phyloP scores from a whole-genome alignment of 2,888 invertebrate species.

The Tipula unca region DNA sequence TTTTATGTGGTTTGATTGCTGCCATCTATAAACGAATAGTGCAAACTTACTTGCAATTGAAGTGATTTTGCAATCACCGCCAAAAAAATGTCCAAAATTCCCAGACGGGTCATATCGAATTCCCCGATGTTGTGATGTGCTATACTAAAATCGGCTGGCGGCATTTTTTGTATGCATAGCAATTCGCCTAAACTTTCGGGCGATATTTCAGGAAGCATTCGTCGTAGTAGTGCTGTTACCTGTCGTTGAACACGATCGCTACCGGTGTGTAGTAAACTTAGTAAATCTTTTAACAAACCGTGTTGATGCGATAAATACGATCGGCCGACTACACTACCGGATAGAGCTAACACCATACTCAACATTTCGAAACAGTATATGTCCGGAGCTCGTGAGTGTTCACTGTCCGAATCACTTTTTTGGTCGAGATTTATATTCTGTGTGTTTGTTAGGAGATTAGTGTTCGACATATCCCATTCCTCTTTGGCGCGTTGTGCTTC shows the following conservation, averaged over 20 bases:
- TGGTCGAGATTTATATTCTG: constrained; percentile 32
- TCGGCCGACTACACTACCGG: constrained; percentile 85
- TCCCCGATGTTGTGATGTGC: constrained; percentile 45
- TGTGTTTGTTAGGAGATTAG: constrained; percentile 26
- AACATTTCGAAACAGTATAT: constrained; percentile 98
- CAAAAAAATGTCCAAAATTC: constrained; percentile 81
- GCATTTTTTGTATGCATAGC: constrained; percentile 59
- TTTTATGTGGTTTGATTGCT: too few relatives aligned
- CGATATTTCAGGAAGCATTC: constrained; percentile 84
- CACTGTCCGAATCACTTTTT: constrained; percentile 33
- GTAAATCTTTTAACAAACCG: constrained; percentile 71
- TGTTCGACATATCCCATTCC: constrained; percentile 72
- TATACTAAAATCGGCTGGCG: constrained; percentile 68
- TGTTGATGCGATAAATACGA: constrained; percentile 85
- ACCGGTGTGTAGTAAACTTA: constrained; percentile 84
- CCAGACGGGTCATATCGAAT: constrained; percentile 50
- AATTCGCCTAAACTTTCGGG: constrained; percentile 75
- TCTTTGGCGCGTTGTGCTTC: constrained; percentile 80
- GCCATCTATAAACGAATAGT: neutral
- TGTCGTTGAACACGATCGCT: constrained; percentile 92
- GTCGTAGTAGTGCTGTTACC: constrained; percentile 73
- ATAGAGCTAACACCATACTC: constrained; percentile 85
- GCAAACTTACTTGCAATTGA: constrained; percentile 55
- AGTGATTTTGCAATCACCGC: constrained; percentile 87
- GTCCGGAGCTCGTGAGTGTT: constrained; percentile 47